A percentile compares a stretch with the other conserved stretches of the same genome.
These are phyloP conservation scores for Antitype chi DNA, from an alignment of 2,888 invertebrate genomes.

Conservation along the genomic window DNA sequence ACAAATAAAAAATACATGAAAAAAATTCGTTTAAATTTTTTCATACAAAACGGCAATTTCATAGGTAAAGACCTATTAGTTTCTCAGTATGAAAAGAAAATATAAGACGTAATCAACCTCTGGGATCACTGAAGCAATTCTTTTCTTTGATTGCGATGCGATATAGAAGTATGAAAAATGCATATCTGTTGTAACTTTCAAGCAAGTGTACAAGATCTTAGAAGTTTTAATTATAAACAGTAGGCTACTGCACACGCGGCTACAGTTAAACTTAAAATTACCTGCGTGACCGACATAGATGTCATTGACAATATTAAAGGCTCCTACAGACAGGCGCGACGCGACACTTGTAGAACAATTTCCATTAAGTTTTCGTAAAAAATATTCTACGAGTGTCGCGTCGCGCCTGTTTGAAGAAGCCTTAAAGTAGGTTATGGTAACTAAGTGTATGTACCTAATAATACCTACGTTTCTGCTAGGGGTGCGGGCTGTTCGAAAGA, in stretches of 20 bases:
- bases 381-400: no score
- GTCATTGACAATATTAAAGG: background rate
- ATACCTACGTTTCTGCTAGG: background rate
- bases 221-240: background rate
- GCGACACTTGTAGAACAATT: no score
- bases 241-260: background rate
- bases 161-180: slow-evolving; percentile 23
- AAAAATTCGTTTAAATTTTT: no score
- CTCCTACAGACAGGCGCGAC: no score
- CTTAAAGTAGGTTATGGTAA: slow-evolving; percentile 4
- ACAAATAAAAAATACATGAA: no score
- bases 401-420: no score
- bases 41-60: no score
- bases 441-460: slow-evolving; percentile 4
- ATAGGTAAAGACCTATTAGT: no score
- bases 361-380: no score
- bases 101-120: slow-evolving; percentile 13
- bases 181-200: slow-evolving; percentile 16
- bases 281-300: background rate
- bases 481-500: no score
- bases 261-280: background rate
- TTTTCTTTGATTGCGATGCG: slow-evolving; percentile 34
- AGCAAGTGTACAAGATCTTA: background rate
- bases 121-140: slow-evolving; percentile 35
- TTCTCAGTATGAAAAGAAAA: slow-evolving; percentile 23